Evolutionary conservation across 2,888 invertebrate species (phyloP), one percentile per base, ranked within the genome.

Genomic region (Mythimna pallens): DNA sequence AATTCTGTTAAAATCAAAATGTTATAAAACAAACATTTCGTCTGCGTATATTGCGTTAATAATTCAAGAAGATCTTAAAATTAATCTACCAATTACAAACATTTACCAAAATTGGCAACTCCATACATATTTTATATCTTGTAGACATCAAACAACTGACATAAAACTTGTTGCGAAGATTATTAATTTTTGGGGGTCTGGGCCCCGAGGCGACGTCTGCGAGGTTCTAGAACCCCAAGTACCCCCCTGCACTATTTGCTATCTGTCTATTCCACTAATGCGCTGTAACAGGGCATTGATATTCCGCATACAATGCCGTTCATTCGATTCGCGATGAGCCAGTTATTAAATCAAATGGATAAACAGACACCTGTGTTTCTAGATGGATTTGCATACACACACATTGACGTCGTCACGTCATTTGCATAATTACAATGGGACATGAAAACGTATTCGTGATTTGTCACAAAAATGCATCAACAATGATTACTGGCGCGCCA

Each of bases 311-410:
- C 93, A 91, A 88, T 86, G 82, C 89, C 89, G 88, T 88, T 91
- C 92, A 92, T 93, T 91, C 90, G 90, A 92, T 92, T 89, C 91
- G 87, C 90, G 91, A 93, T 94, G 93, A 94, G 92, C 91, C 90
- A 91, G 94, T 95, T 94, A 95, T 95, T 94, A 94, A 95, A 96
- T 95, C 95, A 93, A 92, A 91, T 90, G 92, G 89, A 91, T 93
- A 93, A 95, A 95, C 93, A 92, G 89, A 92, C 93, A 93, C 94
- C 92, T 92, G 91, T 87, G 91, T 85, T 88, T 80, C 89, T 87
- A 89, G 86, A 83, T 82, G 79, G 82, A 89, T 92, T 89, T 90
- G 89, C 90, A 90, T 91, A 87, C 79, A 81, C 50, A 88, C 87
- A 87, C 84, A 87, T 73, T 69, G 64, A 81, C 74, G 81, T 80